Evolutionary conservation across 2,113 vertebrate species (phyloP).

Genomic region (Pedionomus torquatus): DNA sequence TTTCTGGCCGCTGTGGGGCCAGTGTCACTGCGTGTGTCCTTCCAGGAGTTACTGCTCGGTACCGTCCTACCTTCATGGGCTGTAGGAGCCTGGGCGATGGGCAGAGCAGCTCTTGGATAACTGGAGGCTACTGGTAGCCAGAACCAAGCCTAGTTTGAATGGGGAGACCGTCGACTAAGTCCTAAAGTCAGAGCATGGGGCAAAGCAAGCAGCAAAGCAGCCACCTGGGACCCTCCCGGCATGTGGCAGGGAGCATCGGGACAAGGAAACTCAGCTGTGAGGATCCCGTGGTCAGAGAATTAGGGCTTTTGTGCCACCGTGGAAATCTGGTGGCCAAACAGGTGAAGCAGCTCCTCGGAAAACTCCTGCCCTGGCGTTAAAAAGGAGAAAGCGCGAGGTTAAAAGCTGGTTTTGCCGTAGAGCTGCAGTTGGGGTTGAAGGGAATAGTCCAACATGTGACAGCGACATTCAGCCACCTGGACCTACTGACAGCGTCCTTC

Average conservation of each 20-base stretch:
- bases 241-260: background rate
- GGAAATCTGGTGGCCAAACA: background rate
- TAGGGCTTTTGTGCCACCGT: accelerated
- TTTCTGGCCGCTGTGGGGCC: background rate
- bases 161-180: no score
- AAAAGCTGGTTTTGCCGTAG: background rate
- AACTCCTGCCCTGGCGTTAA: background rate
- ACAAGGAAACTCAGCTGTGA: background rate
- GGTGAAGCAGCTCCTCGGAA: background rate
- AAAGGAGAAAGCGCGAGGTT: background rate
- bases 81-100: background rate
- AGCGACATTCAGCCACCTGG: background rate
- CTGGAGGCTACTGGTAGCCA: background rate
- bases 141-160: accelerated
- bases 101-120: background rate
- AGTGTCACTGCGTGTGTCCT: accelerated
- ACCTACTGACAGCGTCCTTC: background rate
- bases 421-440: background rate
- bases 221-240: background rate
- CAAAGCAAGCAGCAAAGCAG: background rate
- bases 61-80: background rate
- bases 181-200: background rate
- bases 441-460: accelerated
- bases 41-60: background rate
- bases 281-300: accelerated